phyloP scores from a whole-genome alignment of 35 echinoderm and acorn worm genomes.

The Amphiura filiformis region DNA sequence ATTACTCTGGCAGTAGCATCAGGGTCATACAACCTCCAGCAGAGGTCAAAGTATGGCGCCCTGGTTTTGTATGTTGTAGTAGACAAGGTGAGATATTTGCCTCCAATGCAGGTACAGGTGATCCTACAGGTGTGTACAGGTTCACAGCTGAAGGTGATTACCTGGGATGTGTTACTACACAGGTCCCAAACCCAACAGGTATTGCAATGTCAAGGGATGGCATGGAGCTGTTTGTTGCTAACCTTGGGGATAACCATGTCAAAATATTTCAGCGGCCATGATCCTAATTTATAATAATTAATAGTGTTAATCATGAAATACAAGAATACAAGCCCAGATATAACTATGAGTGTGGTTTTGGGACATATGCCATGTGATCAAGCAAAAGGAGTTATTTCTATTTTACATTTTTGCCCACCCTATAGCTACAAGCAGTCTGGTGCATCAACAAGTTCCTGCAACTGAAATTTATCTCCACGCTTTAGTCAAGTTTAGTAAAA shows the following conservation, averaged over 20 bases:
- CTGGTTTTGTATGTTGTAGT: neutral
- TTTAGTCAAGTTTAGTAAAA: no score
- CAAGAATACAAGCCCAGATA: no score
- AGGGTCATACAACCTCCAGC: neutral
- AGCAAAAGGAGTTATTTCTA: no score
- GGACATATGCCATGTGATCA: no score
- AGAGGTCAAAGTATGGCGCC: neutral
- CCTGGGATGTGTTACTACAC: neutral
- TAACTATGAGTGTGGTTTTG: no score
- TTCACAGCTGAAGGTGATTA: neutral
- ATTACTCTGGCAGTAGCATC: neutral
- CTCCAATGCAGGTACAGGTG: neutral
- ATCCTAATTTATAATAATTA: no score
- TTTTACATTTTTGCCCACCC: no score
- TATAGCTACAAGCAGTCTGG: no score
- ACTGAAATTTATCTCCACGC: no score
- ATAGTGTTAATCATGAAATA: no score
- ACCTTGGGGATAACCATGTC: neutral
- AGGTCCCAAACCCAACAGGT: neutral
- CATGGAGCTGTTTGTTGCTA: neutral
- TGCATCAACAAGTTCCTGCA: no score
- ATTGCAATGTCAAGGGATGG: neutral
- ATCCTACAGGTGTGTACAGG: neutral
- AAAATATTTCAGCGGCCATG: no score
- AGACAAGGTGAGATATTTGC: neutral